A percentile compares a stretch with the other conserved stretches of the same genome.
Conservation (phyloP, 2,113 vertebrate species). For the Bujurquina vittata region DNA sequence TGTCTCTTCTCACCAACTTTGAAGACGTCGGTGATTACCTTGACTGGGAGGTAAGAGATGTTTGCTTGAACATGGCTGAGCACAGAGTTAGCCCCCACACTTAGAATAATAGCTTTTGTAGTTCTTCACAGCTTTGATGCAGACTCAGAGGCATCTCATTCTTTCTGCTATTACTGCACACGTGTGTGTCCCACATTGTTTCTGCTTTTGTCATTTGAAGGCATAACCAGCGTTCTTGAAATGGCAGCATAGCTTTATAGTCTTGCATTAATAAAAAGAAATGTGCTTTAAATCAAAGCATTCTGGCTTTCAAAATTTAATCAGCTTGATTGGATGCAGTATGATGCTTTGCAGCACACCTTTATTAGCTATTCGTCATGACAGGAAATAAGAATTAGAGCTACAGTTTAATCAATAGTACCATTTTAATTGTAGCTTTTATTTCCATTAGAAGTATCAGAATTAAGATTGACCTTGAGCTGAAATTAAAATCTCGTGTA, state of each 20-base stretch:
- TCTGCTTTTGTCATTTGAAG: neutral
- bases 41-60: constrained; percentile 96
- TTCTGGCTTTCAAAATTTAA: neutral
- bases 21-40: constrained; percentile 99
- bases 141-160: neutral
- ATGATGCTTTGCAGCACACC: neutral
- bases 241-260: neutral
- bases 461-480: neutral
- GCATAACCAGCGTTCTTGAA: neutral
- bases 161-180: neutral
- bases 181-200: neutral
- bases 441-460: neutral
- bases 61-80: neutral
- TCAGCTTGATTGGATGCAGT: neutral
- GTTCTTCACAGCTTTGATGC: neutral
- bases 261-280: neutral
- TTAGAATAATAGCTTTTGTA: neutral
- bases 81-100: neutral
- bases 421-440: neutral
- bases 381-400: neutral
- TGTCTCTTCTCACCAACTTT: constrained; percentile 99
- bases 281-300: neutral
- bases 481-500: neutral
- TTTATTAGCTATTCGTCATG: neutral
- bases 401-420: neutral